Evolutionary conservation across 2,888 invertebrate genomes (phyloP), one percentile per base, ranked within the genome.

Genomic region (Oxycera nigricornis): DNA sequence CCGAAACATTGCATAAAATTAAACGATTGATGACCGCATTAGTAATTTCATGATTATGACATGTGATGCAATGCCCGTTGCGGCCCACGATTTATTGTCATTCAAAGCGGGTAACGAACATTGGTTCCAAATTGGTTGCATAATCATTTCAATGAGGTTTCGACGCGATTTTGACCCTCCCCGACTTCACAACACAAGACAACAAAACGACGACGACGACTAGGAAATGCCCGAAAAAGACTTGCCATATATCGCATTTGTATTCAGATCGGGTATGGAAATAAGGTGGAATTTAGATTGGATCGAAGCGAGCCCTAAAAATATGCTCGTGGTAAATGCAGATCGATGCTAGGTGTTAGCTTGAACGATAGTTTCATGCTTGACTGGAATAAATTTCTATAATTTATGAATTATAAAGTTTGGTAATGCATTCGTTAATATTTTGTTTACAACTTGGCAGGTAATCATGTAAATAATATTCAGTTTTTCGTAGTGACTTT

Each of bases 41-140:
- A 26, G 62, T 35, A 68, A 68, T 28, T 50, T 28, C 30, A 50
- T 26, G 68, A 50, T 68, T 68, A 68, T 68, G 68, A 68, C 68
- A 68, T 39, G 50, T 68, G 68, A 68, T 30, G 68, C 68, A 68
- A 68, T 68, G 68, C 24, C 68, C 68, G 52, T 68, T 50, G 50
- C 30, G 2, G 30, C 20, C 62, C 17, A 35, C 62, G 20, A 50
- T 68, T 30, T 50, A 46, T 52, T 68, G 30, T 50, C 46, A 68
- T 68, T 68, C 68, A 68, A n/a, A 30, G 30, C 68, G 14, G 26
- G 68, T 52, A 68, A 11, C 55, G 6, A 55, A 55, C 20, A 17
- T 59, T 24, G 14, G 4, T 59, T 59, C 17, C n/a, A 30, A 28
- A 22, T 28, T 2, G 6, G n/a, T 59, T 59, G n/a, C 24, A 59